Evolutionary conservation across 1,140 invertebrate species (phyloP), one percentile per base, ranked within the genome.

Genomic region (Popillia japonica): DNA sequence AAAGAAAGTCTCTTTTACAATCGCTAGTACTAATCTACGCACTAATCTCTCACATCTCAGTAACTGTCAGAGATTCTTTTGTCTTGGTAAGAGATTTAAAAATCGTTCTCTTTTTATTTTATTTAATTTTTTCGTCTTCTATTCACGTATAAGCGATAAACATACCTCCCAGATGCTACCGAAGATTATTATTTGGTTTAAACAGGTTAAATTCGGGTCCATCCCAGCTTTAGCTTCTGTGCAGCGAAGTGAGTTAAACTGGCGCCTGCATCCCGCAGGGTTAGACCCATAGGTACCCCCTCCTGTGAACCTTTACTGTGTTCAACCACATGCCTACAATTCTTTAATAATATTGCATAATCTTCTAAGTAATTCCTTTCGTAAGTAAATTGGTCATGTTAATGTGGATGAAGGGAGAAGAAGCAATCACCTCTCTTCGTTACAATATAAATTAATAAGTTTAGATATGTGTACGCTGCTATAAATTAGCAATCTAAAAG

Each of bases 191-290:
- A 74, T 74, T 74, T 74, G 40, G 27, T 74, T 74, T 10, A 74
- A 74, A 74, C 72, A 40, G 72, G 72, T 74, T 44, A 74, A 74
- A 74, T 74, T 74, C 41, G 34, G 72, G 77, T 72, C 77, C 77
- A 55, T 78, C 77, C 77, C 77, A 78, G 72, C 40, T 74, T 42
- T 40, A 68, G 77, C 77, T 78, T 78, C 77, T 74, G 77, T 78
- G 77, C 48, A 78, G 6, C 68, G 41, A 74, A 74, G 41, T 40
- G 72, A 41, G 41, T 11, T 73, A 9, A 78, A 20, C 23, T 74
- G 77, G 77, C 77, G 77, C 77, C 77, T 78, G 34, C 23, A 68
- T 72, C 77, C 77, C 68, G 72, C 68, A 42, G 77, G 23, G 77
- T 72, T 44, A 78, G 77, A 78, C 77, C 77, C 61, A 48, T 68